Conservation (phyloP, 2,113 vertebrate species). For the Odobenus rosmarus region DNA sequence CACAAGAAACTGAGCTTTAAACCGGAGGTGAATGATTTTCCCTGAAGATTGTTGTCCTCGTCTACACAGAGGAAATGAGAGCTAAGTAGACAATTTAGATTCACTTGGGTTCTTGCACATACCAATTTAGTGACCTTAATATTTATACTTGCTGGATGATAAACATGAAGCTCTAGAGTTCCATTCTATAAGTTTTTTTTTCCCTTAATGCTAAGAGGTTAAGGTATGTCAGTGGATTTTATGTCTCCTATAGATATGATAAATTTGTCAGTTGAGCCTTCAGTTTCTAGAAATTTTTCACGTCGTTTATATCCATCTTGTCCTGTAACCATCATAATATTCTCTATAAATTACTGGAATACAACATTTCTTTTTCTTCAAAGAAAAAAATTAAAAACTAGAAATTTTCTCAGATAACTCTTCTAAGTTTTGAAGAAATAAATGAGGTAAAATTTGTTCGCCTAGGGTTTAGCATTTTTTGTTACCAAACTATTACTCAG, state of each 20-base stretch:
- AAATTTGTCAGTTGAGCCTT: background rate
- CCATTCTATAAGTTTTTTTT: background rate
- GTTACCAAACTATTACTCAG: background rate
- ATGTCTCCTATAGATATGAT: background rate
- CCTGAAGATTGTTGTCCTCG: background rate
- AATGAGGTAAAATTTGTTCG: background rate
- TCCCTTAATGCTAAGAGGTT: background rate
- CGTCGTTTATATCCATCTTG: background rate
- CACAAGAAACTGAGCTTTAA: background rate
- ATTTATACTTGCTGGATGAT: background rate
- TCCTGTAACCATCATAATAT: background rate
- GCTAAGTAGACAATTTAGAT: background rate
- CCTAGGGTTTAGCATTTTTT: background rate
- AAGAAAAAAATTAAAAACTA: conserved; percentile 4
- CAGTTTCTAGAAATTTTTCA: background rate
- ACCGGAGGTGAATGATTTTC: background rate
- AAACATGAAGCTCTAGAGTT: background rate
- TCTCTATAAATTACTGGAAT: background rate
- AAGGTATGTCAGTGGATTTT: background rate
- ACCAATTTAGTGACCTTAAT: background rate
- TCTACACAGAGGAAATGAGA: background rate
- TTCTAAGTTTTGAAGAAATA: conserved; percentile 36
- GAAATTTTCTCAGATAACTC: background rate
- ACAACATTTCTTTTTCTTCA: background rate
- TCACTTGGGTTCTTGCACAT: background rate